Base-by-base conservation (phyloP, 2,797 vertebrate genomes). In the Lepus oiostolus region DNA sequence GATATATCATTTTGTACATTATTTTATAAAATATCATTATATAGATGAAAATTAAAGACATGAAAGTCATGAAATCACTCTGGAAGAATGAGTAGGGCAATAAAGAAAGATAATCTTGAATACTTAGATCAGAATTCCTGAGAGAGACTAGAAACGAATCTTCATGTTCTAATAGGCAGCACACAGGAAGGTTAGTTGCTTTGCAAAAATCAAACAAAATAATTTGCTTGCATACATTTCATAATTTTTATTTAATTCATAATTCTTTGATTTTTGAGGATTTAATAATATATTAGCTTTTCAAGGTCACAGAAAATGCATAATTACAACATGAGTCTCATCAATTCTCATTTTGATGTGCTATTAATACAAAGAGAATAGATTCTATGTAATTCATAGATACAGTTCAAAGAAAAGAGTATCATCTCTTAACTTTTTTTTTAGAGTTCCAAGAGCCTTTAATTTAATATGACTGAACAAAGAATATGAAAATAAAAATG, bases 1-100 rank as follows among this genome's bases (percentile, higher is more conserved):
- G 8, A 7, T 32, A 52, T 83, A 80, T 68, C 2, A 80, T 71
- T 75, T 30, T 81, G 71, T 14, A 54, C 26, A 52, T 77, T 13
- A 82, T 81, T 93, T 71, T 85, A 81, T 71, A 47, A 93, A 88
- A 42, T 63, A 52, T 21, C 2, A 35, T 75, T 42, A 50, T 76
- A 72, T 54, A 58, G 30, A 52, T 52, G 30, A 87, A 79, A 85
- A 47, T 71, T 88, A 52, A 82, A 79, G 16, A 2, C 38, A 77
- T 63, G 9, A 19, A 0, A 32, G 8, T 32, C 11, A 81, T 62
- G 28, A 21, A 32, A n/a, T 77, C 13, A 76, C 52, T 5, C 42
- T 16, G 12, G 14, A 9, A 77, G 26, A 77, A 82, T 22, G 38
- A 12, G 1, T 28, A 75, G n/a, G 70, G 2, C 14, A 82, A 24